These are phyloP conservation scores for Paratilapia polleni DNA, from an alignment of 2,113 vertebrate genomes.

Conservation along the genomic window DNA sequence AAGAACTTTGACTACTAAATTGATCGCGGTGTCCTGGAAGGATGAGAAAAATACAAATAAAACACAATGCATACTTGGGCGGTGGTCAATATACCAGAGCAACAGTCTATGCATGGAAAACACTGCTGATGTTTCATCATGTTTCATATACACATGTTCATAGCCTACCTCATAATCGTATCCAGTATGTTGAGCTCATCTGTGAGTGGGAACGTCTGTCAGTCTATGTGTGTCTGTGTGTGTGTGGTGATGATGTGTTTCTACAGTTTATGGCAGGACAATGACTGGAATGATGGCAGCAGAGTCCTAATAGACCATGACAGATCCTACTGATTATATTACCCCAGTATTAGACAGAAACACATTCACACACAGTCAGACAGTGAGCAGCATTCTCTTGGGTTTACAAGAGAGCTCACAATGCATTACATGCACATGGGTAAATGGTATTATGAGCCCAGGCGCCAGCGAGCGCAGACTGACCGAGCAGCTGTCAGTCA, in stretches of 20 bases:
- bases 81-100: neutral
- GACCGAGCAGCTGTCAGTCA: conserved; percentile 28
- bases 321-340: conserved; percentile 37
- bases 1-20: accelerated
- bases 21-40: too few species aligned
- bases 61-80: neutral
- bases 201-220: neutral
- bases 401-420: conserved; percentile 9
- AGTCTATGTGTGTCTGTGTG: neutral
- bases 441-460: neutral
- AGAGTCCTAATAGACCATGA: conserved; percentile 25
- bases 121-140: neutral
- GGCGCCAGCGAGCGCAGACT: neutral
- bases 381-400: neutral
- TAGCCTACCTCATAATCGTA: neutral
- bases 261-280: neutral
- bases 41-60: neutral
- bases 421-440: neutral
- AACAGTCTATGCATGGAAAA: neutral
- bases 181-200: neutral
- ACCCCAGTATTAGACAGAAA: conserved; percentile 13
- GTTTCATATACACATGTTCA: too few species aligned
- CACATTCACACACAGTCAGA: neutral
- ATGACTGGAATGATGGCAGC: neutral
- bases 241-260: neutral